These are phyloP conservation scores for Acleris literana DNA, from an alignment of 2,888 invertebrate genomes.

Conservation along the genomic window DNA sequence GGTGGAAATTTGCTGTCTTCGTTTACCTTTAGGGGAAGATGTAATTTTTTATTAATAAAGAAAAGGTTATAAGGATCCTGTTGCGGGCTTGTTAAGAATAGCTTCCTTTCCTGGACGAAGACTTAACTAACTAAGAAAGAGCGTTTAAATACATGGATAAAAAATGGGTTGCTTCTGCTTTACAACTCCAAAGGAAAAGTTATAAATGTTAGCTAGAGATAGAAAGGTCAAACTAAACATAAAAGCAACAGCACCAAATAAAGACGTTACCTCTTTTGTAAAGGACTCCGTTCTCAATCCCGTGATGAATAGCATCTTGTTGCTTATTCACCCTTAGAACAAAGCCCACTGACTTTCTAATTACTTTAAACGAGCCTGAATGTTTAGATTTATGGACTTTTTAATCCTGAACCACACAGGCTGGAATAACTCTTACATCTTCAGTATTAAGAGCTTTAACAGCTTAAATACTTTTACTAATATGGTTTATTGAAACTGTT, in stretches of 20 bases:
- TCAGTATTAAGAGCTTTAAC: conserved; percentile 34
- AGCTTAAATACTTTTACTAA: conserved; percentile 59
- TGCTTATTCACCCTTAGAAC: conserved; percentile 50
- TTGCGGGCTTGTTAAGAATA: neutral
- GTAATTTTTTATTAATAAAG: neutral
- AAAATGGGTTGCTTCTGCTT: neutral
- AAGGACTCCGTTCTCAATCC: conserved; percentile 32
- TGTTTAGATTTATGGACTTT: conserved; percentile 58
- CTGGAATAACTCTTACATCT: conserved; percentile 32
- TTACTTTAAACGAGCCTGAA: conserved; percentile 58
- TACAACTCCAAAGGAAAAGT: neutral
- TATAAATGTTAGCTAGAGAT: neutral
- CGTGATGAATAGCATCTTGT: conserved; percentile 31
- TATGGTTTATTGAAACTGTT: conserved; percentile 62
- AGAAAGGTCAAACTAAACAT: conserved; percentile 5
- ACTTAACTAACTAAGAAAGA: neutral
- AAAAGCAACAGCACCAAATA: conserved; percentile 18
- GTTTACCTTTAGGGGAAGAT: neutral
- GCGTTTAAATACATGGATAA: neutral
- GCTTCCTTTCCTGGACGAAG: neutral
- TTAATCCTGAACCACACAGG: conserved; percentile 41
- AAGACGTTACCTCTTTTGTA: conserved; percentile 27
- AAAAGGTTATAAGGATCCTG: neutral
- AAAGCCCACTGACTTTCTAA: conserved; percentile 71
- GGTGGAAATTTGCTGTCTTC: conserved; percentile 15